These are phyloP conservation scores for Leucophenga montana DNA, from an alignment of 2,888 invertebrate species.

Conservation along the genomic window DNA sequence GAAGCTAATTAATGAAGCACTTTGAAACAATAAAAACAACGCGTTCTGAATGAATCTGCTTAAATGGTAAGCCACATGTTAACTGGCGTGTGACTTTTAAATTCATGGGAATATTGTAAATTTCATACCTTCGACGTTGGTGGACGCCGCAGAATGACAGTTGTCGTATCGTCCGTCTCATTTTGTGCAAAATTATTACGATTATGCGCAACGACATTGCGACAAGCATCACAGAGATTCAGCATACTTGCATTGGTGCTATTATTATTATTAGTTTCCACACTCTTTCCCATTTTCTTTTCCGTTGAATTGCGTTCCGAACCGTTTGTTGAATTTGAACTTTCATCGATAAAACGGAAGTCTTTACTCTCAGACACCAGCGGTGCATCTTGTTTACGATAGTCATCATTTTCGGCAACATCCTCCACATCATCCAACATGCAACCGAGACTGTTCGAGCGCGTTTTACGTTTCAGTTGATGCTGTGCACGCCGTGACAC, in stretches of 20 bases:
- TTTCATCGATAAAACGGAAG: conserved; percentile 70
- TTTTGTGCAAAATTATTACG: conserved; percentile 62
- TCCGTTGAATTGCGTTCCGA: conserved; percentile 59
- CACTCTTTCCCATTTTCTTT: conserved; percentile 25
- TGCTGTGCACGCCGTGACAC: conserved; percentile 51
- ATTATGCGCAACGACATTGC: conserved; percentile 66
- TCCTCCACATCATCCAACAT: conserved; percentile 59
- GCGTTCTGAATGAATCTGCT: too few relatives aligned
- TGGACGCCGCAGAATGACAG: conserved; percentile 47
- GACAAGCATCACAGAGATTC: conserved; percentile 68
- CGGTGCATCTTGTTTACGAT: conserved; percentile 38
- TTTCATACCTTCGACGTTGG: conserved; percentile 21
- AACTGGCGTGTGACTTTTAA: background rate
- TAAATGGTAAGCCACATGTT: background rate
- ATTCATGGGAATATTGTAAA: conserved; percentile 27
- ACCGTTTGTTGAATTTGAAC: conserved; percentile 69
- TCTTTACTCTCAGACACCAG: conserved; percentile 53
- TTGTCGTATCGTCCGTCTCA: background rate
- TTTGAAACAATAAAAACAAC: too few relatives aligned
- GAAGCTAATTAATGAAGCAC: too few relatives aligned
- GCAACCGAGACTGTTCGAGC: conserved; percentile 70
- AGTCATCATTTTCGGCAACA: conserved; percentile 4
- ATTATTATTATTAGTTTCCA: conserved; percentile 33
- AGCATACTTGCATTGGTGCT: conserved; percentile 31
- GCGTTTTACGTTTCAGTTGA: conserved; percentile 51